Percentiles rank a stretch among this genome's conserved stretches.
phyloP scores from a whole-genome alignment of 2,888 invertebrate genomes.

The Eurytoma adleriae region DNA sequence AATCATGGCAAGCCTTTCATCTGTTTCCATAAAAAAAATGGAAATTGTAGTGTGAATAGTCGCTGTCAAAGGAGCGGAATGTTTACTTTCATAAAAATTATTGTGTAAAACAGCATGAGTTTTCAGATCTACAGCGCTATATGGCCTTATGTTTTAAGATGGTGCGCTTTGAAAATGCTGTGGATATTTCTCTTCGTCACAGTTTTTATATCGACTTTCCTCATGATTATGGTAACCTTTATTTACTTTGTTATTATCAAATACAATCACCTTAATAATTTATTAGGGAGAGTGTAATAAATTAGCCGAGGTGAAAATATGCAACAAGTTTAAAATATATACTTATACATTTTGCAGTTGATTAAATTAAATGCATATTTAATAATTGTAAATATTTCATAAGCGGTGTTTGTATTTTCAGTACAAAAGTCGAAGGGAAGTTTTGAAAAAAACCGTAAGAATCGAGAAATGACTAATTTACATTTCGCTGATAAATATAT shows the following conservation, averaged over 20 bases:
- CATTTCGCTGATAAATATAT: not conserved
- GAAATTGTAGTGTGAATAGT: not conserved
- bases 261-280: not conserved
- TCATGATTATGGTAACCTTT: constrained; percentile 65
- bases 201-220: constrained; percentile 62
- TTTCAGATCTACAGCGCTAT: constrained; percentile 61
- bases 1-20: too few relatives aligned
- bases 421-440: constrained; percentile 61
- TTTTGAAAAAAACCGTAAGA: constrained; percentile 65
- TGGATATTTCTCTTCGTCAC: constrained; percentile 67
- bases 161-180: constrained; percentile 63
- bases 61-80: constrained; percentile 4
- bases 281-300: too few relatives aligned
- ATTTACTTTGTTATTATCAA: constrained; percentile 15
- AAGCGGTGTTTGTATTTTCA: constrained; percentile 55
- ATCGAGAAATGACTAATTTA: not conserved
- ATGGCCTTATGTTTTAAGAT: constrained; percentile 60
- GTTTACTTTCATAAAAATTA: not conserved
- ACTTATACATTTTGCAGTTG: too few relatives aligned
- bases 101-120: constrained; percentile 39
- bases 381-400: constrained; percentile 13
- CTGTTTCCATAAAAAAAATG: too few relatives aligned
- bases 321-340: too few relatives aligned
- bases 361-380: too few relatives aligned
- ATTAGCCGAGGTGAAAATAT: too few relatives aligned